Base-by-base conservation (phyloP, 1,140 invertebrate species). In the Limonius californicus region DNA sequence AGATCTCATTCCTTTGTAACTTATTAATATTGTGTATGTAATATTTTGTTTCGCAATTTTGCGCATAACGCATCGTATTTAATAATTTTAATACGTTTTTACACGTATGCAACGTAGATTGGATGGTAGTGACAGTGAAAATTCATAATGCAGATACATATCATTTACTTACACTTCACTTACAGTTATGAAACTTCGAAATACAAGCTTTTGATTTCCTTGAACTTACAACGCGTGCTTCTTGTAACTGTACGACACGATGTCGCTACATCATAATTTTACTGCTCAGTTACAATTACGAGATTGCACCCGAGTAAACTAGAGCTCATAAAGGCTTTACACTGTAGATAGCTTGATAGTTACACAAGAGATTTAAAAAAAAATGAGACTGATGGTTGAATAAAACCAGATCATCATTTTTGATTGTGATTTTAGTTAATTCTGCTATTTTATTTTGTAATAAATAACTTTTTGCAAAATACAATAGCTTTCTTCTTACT, bases 341-440 rank as follows among this genome's bases (percentile, higher is more conserved):
- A 19, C 45, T 19, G 16, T 50, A 39, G 35, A 14, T 39, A 39
- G n/a, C n/a, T 14, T 50, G n/a, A 50, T 21, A 18, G 16, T 50
- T 50, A 19, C 8, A 18, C 45, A 16, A 18, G 15, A 50, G 16
- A 50, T 18, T 45, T 50, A 39, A 19, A 50, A n/a, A n/a, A n/a
- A n/a, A 50, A 50, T 50, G 45, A 50, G 45, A 50, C 45, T 50
- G 45, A 50, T 19, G 3, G 45, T 18, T 50, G 18, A 18, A 18
- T 6, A 16, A 50, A 50, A 50, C 45, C 45, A 50, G 20, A 50
- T 50, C 11, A 39, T 39, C 35, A 39, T 50, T 50, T 45, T 50
- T 50, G 16, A 50, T 50, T 50, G 45, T 50, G 45, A 50, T 50
- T 21, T 45, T 50, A 50, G 45, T 50, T 50, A 19, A 50, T 50